These are phyloP conservation scores for Lampropteryx suffumata DNA, from an alignment of 2,888 invertebrate genomes.

Conservation along the genomic window DNA sequence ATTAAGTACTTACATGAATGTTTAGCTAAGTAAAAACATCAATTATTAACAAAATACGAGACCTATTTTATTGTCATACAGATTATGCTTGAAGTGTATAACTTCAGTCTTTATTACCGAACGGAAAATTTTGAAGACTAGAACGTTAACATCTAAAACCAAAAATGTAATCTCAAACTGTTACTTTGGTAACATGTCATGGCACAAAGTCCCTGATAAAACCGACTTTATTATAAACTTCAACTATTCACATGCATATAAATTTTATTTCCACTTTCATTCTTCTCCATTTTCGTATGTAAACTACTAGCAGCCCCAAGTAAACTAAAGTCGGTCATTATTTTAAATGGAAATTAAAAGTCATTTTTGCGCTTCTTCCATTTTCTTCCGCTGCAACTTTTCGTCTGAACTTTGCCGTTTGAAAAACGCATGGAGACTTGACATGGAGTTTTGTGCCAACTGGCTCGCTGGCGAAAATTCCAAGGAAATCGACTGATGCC, in stretches of 20 bases:
- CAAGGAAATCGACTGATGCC: conserved; percentile 88
- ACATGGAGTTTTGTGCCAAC: conserved; percentile 90
- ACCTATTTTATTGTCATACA: conserved; percentile 29
- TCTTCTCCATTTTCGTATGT: conserved; percentile 24
- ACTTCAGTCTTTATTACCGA: conserved; percentile 60
- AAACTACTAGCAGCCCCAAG: conserved; percentile 10
- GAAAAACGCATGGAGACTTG: conserved; percentile 91
- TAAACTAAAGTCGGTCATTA: conserved; percentile 22
- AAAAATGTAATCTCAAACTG: conserved; percentile 61
- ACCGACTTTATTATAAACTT: conserved; percentile 9
- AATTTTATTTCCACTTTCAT: conserved; percentile 17
- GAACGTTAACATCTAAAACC: conserved; percentile 49
- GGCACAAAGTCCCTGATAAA: conserved; percentile 51
- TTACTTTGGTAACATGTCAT: conserved; percentile 79
- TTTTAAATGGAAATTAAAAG: conserved; percentile 27
- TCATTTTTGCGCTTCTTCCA: conserved; percentile 57
- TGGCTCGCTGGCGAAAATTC: conserved; percentile 89
- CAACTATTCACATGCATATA: conserved; percentile 3
- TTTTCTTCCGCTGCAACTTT: conserved; percentile 69
- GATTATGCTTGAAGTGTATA: conserved; percentile 27
- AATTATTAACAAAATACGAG: conserved; percentile 27
- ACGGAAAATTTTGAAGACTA: conserved; percentile 60
- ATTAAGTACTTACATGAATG: conserved; percentile 9
- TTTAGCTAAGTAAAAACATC: conserved; percentile 3
- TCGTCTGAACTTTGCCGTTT: conserved; percentile 84